Conservation (phyloP, 2,797 vertebrate species). For the Octomys mimax region DNA sequence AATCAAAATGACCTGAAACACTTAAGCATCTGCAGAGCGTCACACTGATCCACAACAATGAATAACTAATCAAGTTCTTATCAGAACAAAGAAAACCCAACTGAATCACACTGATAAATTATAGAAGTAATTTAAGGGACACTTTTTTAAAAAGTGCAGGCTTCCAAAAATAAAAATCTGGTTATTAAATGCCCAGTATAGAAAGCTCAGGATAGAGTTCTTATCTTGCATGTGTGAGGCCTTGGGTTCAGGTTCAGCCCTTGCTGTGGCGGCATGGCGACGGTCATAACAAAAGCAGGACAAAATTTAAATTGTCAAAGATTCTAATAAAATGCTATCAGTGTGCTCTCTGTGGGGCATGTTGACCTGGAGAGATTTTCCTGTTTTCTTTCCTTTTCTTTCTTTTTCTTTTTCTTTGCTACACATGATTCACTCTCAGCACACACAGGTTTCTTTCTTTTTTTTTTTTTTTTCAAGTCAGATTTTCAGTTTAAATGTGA, state of each 20-base stretch:
- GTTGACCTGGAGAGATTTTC: background rate
- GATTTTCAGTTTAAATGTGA: too few relatives aligned
- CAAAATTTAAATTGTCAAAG: background rate
- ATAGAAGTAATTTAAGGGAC: background rate
- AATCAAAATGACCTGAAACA: background rate
- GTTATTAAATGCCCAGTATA: background rate
- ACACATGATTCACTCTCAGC: too few relatives aligned
- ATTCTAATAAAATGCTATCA: background rate
- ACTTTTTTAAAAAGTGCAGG: background rate
- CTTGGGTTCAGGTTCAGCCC: background rate
- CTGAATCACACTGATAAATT: background rate
- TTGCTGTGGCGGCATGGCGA: background rate
- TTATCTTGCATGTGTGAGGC: background rate
- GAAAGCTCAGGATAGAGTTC: background rate
- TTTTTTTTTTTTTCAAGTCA: too few relatives aligned
- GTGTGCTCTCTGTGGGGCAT: background rate
- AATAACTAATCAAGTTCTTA: background rate
- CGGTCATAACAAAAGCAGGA: background rate
- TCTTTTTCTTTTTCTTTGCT: too few relatives aligned
- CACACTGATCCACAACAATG: background rate
- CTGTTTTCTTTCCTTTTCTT: too few relatives aligned
- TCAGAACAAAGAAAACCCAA: background rate
- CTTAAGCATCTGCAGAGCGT: background rate
- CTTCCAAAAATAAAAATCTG: background rate
- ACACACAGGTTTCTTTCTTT: too few relatives aligned